Evolutionary conservation across 2,113 vertebrate species (phyloP), one percentile per base, ranked within the genome.

Genomic region (Tragelaphus buxtoni): DNA sequence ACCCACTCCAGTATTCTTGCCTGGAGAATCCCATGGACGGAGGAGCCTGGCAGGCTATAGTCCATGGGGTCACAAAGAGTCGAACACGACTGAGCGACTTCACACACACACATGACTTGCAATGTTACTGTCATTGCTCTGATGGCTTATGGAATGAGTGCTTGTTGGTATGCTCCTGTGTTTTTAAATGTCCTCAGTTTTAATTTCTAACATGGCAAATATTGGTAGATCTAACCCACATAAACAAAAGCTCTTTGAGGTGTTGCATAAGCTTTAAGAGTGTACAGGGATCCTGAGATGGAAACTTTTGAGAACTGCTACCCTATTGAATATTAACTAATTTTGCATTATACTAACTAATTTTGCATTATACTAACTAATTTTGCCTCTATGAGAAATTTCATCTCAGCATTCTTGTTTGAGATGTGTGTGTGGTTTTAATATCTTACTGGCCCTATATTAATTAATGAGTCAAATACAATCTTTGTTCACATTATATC

Each of bases 401-500:
- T 79, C 28, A 74, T 77, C 18, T 35, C 45, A 49, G 32, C 81
- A 63, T 17, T 49, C 53, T 65, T 83, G 16, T 17, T 16, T 35
- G 32, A 17, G 14, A 20, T 35, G 32, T 35, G 20, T 39, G 18
- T 35, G 24, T 72, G 53, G 60, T 39, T 91, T 96, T 85, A 86
- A 72, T 55, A 77, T 60, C 55, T 76, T 82, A 89, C 39, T 35
- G 35, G 47, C 20, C 32, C 18, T 61, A 69, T 5, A 14, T 74
- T 88, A 90, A 76, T 42, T 58, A 35, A 49, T 79, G 65, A 88
- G 14, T 60, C 63, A 84, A 79, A 74, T 47, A 76, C 79, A 92
- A 58, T 28, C 20, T 80, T 63, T 79, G 53, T 65, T 74, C 22
- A 22, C 65, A 51, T 95, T 22, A 74, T 20, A 83, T 6, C 30